Percentiles rank a stretch among this genome's conserved stretches.
Conservation (phyloP, 2,113 vertebrate genomes). For the Ciconia stormi region DNA sequence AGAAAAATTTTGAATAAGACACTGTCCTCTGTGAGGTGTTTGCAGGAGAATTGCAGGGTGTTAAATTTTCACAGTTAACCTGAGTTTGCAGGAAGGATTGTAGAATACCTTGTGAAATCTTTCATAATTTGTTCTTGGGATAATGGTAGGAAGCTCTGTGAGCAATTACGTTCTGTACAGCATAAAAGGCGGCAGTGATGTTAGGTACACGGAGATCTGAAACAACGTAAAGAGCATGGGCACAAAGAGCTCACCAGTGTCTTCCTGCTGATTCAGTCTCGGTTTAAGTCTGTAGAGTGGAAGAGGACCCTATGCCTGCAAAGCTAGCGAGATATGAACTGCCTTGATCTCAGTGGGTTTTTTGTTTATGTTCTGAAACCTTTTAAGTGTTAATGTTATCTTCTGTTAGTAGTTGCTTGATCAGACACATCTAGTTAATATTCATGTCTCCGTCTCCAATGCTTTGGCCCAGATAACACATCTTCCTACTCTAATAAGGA, state of each 20-base stretch:
- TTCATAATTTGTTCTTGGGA: neutral
- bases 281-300: neutral
- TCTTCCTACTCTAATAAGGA: neutral
- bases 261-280: neutral
- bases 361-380: constrained; percentile 26
- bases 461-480: neutral
- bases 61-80: neutral
- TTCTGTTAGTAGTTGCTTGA: neutral
- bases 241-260: neutral
- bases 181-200: no score
- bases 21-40: neutral
- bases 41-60: neutral
- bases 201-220: neutral
- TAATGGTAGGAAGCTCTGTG: neutral
- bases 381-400: constrained; percentile 2
- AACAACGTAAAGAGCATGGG: neutral
- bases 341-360: neutral
- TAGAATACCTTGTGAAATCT: neutral
- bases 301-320: neutral
- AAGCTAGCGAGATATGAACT: neutral
- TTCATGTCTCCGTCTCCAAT: neutral
- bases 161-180: neutral
- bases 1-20: neutral
- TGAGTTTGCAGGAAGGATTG: neutral
- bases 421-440: neutral